phyloP scores from a whole-genome alignment of 35 echinoderm and acorn worm species.

The Ophioderma brevispina region DNA sequence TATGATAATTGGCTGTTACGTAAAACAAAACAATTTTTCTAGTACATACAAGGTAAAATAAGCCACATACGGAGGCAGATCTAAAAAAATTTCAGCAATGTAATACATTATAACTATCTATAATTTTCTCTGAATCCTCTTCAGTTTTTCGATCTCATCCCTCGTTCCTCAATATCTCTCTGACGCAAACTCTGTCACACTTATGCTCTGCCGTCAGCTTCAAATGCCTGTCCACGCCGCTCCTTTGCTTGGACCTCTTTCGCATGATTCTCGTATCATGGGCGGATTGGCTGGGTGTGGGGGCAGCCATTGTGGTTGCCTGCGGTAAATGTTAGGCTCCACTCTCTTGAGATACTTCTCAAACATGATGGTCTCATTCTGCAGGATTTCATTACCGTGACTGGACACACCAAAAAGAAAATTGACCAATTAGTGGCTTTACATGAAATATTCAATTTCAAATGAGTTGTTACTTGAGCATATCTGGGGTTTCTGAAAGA shows the following conservation, averaged over 20 bases:
- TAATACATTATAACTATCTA: slow-evolving; percentile 93
- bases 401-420: slow-evolving; percentile 44
- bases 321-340: slow-evolving; percentile 80
- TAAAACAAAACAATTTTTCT: no score
- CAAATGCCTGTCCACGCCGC: slow-evolving; percentile 87
- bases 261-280: slow-evolving; percentile 80
- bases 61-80: no score
- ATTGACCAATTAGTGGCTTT: no score
- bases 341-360: slow-evolving; percentile 96
- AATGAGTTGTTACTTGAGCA: no score
- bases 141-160: slow-evolving; percentile 97
- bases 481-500: no score
- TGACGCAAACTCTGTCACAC: slow-evolving; percentile 98
- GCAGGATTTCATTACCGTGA: slow-evolving; percentile 68
- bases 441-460: no score
- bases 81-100: no score
- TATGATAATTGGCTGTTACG: no score
- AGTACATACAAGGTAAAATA: no score
- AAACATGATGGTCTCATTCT: slow-evolving; percentile 98
- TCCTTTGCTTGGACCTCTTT: slow-evolving; percentile 91
- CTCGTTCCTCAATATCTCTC: slow-evolving; percentile 92
- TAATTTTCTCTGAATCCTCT: slow-evolving; percentile 91
- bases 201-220: slow-evolving; percentile 94
- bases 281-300: slow-evolving; percentile 76
- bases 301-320: slow-evolving; percentile 45